Conservation (phyloP, 2,113 vertebrate genomes). For the Haemorhous mexicanus region DNA sequence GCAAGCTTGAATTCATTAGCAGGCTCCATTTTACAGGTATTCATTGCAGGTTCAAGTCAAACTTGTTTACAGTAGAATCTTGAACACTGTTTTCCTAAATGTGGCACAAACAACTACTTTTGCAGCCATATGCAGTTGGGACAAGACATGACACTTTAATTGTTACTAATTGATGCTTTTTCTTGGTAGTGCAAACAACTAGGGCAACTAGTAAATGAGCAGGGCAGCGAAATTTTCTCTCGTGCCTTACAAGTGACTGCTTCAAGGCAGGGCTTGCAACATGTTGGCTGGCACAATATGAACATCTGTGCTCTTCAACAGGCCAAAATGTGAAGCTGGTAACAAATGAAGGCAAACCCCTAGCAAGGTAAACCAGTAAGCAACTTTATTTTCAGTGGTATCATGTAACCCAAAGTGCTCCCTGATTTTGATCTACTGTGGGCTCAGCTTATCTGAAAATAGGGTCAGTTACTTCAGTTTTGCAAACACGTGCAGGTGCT, state of each 20-base stretch:
- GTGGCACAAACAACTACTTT: constrained; percentile 24
- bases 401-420: neutral
- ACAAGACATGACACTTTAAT: constrained; percentile 36
- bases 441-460: neutral
- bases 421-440: neutral
- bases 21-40: neutral
- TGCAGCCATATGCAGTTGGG: neutral
- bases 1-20: neutral
- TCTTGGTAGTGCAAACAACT: constrained; percentile 37
- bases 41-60: neutral
- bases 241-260: constrained; percentile 14
- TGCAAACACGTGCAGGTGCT: neutral
- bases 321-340: neutral
- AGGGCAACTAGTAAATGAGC: constrained; percentile 31
- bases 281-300: neutral
- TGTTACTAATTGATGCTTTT: constrained; percentile 62
- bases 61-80: constrained; percentile 33
- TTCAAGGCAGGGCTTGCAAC: constrained; percentile 28
- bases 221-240: neutral
- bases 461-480: neutral
- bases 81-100: constrained; percentile 20
- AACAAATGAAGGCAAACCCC: neutral
- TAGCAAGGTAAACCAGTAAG: neutral
- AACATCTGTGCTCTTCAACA: neutral
- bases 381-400: neutral